Percentiles rank a stretch among this genome's conserved stretches.
Evolutionary conservation across 2,888 invertebrate genomes (phyloP).

Genomic region (Drosophila hamatofila): DNA sequence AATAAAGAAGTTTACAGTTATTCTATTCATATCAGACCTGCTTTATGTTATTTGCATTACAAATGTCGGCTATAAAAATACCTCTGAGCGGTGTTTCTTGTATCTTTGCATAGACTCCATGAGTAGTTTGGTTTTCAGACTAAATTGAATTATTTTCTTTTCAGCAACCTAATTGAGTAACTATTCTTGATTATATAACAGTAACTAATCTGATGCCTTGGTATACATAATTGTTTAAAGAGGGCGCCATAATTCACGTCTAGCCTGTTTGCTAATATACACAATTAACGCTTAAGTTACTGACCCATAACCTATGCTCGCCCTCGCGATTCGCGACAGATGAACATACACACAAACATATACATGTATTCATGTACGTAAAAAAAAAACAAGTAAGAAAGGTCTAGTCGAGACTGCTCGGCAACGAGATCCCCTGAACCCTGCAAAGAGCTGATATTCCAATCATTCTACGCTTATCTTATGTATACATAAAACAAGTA

Average conservation of each 20-base stretch:
- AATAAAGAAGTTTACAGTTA: too few species aligned
- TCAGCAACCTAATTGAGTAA: not conserved
- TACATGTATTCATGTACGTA: too few species aligned
- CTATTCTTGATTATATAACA: not conserved
- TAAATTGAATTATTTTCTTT: not conserved
- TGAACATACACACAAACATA: too few species aligned
- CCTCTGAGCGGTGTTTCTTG: not conserved
- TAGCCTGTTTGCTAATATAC: slow-evolving; percentile 49
- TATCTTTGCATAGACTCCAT: not conserved
- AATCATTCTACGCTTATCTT: too few species aligned
- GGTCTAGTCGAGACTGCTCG: too few species aligned
- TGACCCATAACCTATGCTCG: slow-evolving; percentile 25
- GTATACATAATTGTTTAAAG: slow-evolving; percentile 1
- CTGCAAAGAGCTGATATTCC: too few species aligned
- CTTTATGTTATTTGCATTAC: not conserved
- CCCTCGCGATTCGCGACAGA: slow-evolving; percentile 1
- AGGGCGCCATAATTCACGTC: slow-evolving; percentile 39
- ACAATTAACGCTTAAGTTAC: slow-evolving; percentile 55
- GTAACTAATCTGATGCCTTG: not conserved
- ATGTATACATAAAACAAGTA: too few species aligned
- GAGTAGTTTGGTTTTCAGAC: not conserved
- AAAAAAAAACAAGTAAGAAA: too few species aligned
- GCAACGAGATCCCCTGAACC: too few species aligned
- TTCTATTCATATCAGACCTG: not conserved
- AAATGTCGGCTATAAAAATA: not conserved